Base-by-base conservation (phyloP, 2,113 vertebrate species). In the Microcebus griseorufus region DNA sequence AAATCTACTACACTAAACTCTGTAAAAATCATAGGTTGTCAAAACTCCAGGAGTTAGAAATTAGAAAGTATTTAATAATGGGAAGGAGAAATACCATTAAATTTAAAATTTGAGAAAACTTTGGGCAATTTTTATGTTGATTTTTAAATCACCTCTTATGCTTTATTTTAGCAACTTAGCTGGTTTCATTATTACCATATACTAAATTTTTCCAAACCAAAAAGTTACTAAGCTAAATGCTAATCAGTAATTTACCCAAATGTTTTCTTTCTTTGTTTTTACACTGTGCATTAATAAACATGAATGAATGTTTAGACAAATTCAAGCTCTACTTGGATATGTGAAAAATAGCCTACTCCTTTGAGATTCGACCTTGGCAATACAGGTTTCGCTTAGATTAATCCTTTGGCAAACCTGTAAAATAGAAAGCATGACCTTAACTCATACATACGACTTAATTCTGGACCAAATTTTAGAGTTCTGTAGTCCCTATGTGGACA, bases 211-310 rank as follows among this genome's bases (percentile, higher is more conserved):
- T 9, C 12, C 58, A 42, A 6, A 73, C n/a, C 34, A 67, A 85
- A 88, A 80, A 73, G 55, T 81, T 55, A 58, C n/a, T 81, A 32
- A 94, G 32, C 18, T 22, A 23, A 76, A 9, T 80, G 29, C 29
- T 88, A 72, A 69, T 82, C 3, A 45, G 39, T 79, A 48, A 42
- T 92, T 90, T 75, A 60, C 18, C 5, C 73, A 69, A 79, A 65
- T 42, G n/a, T 53, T 53, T 75, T 81, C 34, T 84, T 10, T 60
- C 27, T 92, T 90, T 86, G 51, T 83, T 94, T 95, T 93, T 64
- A 86, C 9, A 67, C 32, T 37, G 37, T n/a, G 14, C 39, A 17
- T 11, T 89, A 51, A 65, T 16, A 89, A 90, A 34, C 27, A 58
- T 29, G 12, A 86, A 55, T 60, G 14, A 85, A 9, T 75, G 6